Percentiles rank a stretch among this genome's conserved stretches.
These are phyloP conservation scores for Hedya salicella DNA, from an alignment of 2,888 invertebrate species.

Conservation along the genomic window DNA sequence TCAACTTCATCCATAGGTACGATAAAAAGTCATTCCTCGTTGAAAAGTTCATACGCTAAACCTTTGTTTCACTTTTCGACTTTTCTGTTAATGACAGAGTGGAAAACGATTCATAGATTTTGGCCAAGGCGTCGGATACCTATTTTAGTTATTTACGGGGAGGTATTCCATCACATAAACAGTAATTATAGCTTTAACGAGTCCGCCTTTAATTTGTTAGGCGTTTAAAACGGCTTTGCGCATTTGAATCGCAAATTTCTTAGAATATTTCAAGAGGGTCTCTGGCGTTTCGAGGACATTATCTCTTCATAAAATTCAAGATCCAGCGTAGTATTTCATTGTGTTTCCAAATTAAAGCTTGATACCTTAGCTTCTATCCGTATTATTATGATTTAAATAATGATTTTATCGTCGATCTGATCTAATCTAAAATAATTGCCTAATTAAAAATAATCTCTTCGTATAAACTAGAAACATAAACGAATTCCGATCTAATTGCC, in stretches of 20 bases:
- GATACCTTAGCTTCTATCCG: constrained; percentile 49
- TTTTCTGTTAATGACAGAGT: constrained; percentile 7
- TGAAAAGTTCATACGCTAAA: constrained; percentile 45
- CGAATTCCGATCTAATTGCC: constrained; percentile 2
- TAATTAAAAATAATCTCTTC: background rate
- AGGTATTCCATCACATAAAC: constrained; percentile 80
- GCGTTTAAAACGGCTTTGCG: constrained; percentile 84
- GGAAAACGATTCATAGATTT: background rate
- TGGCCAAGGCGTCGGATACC: background rate
- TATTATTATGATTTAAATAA: constrained; percentile 23
- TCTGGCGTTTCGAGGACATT: constrained; percentile 81
- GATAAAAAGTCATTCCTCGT: constrained; percentile 53
- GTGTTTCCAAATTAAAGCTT: constrained; percentile 75
- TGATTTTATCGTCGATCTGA: constrained; percentile 6
- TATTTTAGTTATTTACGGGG: constrained; percentile 39
- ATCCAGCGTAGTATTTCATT: constrained; percentile 78
- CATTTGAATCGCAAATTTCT: constrained; percentile 85
- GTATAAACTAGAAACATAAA: background rate
- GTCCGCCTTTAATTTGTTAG: constrained; percentile 84
- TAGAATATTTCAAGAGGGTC: constrained; percentile 83
- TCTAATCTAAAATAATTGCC: background rate
- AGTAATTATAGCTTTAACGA: constrained; percentile 84
- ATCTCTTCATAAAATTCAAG: constrained; percentile 84
- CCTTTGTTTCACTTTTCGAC: constrained; percentile 38
- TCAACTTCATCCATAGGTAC: constrained; percentile 56